Base-by-base conservation (phyloP, 2,113 vertebrate genomes). In the Xerus inauris region DNA sequence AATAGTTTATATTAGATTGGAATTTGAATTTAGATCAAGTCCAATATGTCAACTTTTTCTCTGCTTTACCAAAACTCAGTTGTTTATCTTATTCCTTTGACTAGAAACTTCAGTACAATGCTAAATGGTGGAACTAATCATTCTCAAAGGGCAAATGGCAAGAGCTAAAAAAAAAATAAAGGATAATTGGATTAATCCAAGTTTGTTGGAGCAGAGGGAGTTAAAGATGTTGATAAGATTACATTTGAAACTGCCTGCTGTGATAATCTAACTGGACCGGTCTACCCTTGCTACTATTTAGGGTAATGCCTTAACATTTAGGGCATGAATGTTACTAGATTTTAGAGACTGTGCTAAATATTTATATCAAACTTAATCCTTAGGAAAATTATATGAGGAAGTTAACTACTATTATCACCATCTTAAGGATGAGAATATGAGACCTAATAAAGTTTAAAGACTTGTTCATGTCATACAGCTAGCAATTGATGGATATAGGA, bases 21-120 rank as follows among this genome's bases (percentile, higher is more conserved):
- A 65, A 81, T 93, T 95, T 81, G 10, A 65, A 59, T 91, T 42
- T 71, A 87, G n/a, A 59, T 80, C n/a, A 95, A 62, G 8, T 85
- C 28, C 26, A 72, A 67, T 54, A 77, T 38, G 45, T 42, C 35
- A 89, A 19, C 40, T 45, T 22, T 88, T 77, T 86, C 45, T 77
- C 14, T 81, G n/a, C 2, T 38, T 57, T 96, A 65, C 28, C 26
- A 93, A 83, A 94, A 69, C 38, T 85, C 64, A 51, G 4, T 47
- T 86, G 89, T 35, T 65, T 57, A 0, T 73, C 10, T 67, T 91
- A 82, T 26, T 84, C 49, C 76, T 93, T 83, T 85, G 20, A 45
- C 24, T 85, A 30, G n/a, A 47, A 35, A 13, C 24, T 79, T 47
- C 20, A 73, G 12, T 30, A 28, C 24, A 89, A 38, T 79, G 17